Evolutionary conservation across 2,113 vertebrate species (phyloP), one percentile per base, ranked within the genome.

Genomic region (Ictidomys tridecemlineatus): DNA sequence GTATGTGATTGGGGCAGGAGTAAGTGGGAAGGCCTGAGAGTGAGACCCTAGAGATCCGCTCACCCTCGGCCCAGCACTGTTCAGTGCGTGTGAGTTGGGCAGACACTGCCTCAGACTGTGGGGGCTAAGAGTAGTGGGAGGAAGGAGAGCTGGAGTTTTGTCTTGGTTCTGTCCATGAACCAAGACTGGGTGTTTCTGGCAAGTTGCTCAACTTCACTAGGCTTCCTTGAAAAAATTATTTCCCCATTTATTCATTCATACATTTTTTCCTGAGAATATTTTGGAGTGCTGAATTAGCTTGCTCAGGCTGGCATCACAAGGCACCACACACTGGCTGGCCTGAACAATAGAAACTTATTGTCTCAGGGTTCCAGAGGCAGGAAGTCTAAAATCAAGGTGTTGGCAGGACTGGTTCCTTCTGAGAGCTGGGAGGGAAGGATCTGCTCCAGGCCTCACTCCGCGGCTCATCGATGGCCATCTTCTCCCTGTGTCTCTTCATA

Each of bases 181-280:
- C 42, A 72, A 67, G 80, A 4, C 26, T 8, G 14, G 85, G 14
- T 74, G 69, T 69, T 85, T 56, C 72, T 94, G 37, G 22, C 30
- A 83, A 96, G 78, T 63, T 82, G 65, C 24, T 69, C 82, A 20
- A 53, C n/a, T 74, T 77, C 53, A 8, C 37, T 51, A 37, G 72
- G 74, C 83, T 88, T 78, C 88, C 72, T 32, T 58, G 39, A 32
- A 65, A 96, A 94, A 96, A 17, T 79, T 90, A 67, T 91, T 77
- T 79, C 8, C 63, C 69, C 14, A 17, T 63, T 69, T 70, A 70
- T 69, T 91, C 86, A 93, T 16, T 9, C 48, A 67, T 56, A 84
- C 39, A 48, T 85, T 93, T 90, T 95, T 73, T 51, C 72, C 74
- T 95, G 28, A 80, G 65, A 77, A 14, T 91, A 53, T 83, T 89